A percentile compares a stretch with the other conserved stretches of the same genome.
These are phyloP conservation scores for Mycalesis mineus DNA, from an alignment of 2,888 invertebrate genomes.

Conservation along the genomic window DNA sequence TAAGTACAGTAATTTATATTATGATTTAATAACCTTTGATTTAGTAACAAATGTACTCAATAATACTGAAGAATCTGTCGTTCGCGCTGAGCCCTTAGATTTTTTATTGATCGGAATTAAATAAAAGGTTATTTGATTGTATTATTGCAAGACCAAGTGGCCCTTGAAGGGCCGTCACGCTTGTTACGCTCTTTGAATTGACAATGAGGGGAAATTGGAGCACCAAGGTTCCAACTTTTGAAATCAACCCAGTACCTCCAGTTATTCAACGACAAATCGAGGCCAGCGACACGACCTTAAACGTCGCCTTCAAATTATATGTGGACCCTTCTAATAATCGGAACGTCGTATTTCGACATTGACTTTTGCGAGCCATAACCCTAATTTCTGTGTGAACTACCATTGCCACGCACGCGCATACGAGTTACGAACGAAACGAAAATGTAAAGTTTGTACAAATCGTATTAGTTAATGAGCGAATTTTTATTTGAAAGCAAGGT, in stretches of 20 bases:
- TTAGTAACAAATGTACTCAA: too few species aligned
- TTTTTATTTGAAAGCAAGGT: too few species aligned
- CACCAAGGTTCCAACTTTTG: conserved; percentile 73
- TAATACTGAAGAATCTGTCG: neutral
- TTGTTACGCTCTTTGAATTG: conserved; percentile 70
- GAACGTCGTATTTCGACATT: conserved; percentile 62
- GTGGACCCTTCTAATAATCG: conserved; percentile 71
- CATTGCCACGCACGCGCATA: neutral
- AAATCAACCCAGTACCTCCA: conserved; percentile 63
- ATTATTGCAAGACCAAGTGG: conserved; percentile 47
- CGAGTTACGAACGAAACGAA: too few species aligned
- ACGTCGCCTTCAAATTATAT: conserved; percentile 63
- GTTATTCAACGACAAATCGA: conserved; percentile 57
- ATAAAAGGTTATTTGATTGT: conserved; percentile 35
- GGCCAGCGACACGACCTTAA: conserved; percentile 64
- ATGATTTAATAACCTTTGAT: too few species aligned
- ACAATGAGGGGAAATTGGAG: conserved; percentile 76
- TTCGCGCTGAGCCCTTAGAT: neutral
- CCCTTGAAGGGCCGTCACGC: conserved; percentile 67
- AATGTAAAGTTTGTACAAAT: too few species aligned
- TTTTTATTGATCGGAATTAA: conserved; percentile 17
- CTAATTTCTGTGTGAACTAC: conserved; percentile 39
- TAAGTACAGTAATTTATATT: too few species aligned
- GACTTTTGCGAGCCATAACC: conserved; percentile 60
- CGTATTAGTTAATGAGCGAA: too few species aligned